Percentiles rank a stretch among this genome's conserved stretches.
Conservation (phyloP, 2,113 vertebrate species). For the Picathartes gymnocephalus region DNA sequence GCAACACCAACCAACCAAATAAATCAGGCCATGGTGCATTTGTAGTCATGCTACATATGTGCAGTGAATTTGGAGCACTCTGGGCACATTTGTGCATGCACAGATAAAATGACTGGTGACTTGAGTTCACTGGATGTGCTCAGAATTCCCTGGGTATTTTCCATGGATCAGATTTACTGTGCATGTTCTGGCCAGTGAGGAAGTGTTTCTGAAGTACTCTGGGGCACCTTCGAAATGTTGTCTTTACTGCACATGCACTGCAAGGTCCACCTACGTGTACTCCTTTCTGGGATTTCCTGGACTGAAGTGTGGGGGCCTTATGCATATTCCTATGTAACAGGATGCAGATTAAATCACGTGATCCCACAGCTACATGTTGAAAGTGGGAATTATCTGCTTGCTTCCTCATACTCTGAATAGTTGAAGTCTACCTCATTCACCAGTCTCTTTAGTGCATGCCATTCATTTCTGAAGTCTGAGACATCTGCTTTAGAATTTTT, state of each 20-base stretch:
- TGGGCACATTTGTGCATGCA: neutral
- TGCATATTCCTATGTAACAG: neutral
- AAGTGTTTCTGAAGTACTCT: neutral
- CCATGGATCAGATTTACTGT: neutral
- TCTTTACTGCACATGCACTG: neutral
- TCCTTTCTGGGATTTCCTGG: neutral
- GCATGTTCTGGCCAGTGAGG: neutral
- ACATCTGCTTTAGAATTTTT: neutral
- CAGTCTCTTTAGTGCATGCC: neutral
- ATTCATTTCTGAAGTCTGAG: neutral
- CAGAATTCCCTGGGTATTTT: neutral
- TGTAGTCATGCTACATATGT: neutral
- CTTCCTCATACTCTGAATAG: neutral
- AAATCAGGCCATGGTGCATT: neutral
- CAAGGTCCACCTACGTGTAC: neutral
- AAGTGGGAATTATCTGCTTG: neutral
- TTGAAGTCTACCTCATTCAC: neutral
- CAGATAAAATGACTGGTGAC: neutral
- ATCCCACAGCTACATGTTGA: neutral
- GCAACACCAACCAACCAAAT: neutral
- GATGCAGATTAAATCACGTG: neutral
- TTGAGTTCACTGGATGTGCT: neutral
- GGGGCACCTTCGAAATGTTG: fast-evolving
- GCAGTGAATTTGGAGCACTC: neutral
- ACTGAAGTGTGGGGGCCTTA: neutral